Evolutionary conservation across 2,113 vertebrate genomes (phyloP).

Genomic region (Mirza zaza): DNA sequence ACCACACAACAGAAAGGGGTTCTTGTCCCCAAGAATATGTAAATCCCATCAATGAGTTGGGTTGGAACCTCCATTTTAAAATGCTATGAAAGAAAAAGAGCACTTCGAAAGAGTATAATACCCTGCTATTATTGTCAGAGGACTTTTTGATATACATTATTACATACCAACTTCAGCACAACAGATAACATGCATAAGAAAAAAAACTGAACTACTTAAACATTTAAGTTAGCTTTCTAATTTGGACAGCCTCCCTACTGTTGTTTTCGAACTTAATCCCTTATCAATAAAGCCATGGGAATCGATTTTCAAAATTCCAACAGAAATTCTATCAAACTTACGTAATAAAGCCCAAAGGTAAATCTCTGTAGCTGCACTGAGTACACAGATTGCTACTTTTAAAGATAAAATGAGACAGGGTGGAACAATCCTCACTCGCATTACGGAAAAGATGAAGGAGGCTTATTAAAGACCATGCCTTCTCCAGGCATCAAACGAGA

Average conservation of each 20-base stretch:
- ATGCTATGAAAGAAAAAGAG: background rate
- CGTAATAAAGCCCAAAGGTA: slow-evolving; percentile 49
- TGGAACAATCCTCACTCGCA: background rate
- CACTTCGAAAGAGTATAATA: background rate
- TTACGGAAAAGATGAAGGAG: background rate
- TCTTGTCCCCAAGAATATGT: background rate
- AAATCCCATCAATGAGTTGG: background rate
- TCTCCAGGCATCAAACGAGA: background rate
- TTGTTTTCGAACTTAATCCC: background rate
- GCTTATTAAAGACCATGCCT: background rate
- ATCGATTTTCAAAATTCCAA: slow-evolving; percentile 45
- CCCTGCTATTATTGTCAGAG: background rate
- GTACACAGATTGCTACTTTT: background rate
- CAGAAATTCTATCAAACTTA: slow-evolving; percentile 31
- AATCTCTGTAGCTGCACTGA: slow-evolving; percentile 26
- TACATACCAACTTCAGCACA: background rate
- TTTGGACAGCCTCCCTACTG: background rate
- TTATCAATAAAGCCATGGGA: background rate
- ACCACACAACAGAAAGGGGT: background rate
- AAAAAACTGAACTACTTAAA: background rate
- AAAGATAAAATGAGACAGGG: slow-evolving; percentile 37
- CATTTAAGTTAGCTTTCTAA: background rate
- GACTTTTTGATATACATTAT: background rate
- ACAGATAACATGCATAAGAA: background rate
- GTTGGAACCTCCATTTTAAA: background rate